Conservation (phyloP, 2,888 invertebrate species). For the Panorpa germanica region DNA sequence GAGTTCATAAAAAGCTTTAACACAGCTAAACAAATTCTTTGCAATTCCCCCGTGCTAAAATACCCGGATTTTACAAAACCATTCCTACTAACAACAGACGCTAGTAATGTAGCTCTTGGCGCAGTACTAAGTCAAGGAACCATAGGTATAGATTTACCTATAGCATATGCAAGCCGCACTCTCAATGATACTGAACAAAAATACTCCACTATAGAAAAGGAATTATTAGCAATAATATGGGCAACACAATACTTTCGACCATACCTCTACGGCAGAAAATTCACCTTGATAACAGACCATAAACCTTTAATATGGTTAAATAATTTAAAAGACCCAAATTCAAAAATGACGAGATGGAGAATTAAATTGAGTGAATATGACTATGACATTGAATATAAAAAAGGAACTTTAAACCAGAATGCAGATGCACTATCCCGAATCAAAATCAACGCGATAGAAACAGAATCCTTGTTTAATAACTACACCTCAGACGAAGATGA, state of each 20-base stretch:
- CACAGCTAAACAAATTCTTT: too few relatives aligned
- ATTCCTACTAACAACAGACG: slow-evolving; percentile 16
- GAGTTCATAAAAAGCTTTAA: too few relatives aligned
- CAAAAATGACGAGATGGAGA: slow-evolving; percentile 18
- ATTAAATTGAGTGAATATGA: slow-evolving; percentile 16
- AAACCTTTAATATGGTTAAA: slow-evolving; percentile 18
- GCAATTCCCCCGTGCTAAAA: slow-evolving; percentile 17
- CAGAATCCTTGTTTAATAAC: too few relatives aligned
- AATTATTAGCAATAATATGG: slow-evolving; percentile 16
- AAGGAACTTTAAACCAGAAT: too few relatives aligned
- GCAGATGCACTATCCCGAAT: too few relatives aligned
- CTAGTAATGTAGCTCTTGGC: slow-evolving; percentile 13
- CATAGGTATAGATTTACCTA: slow-evolving; percentile 13
- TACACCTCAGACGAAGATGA: too few relatives aligned
- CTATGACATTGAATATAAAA: slow-evolving; percentile 11
- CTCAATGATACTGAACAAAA: slow-evolving; percentile 11
- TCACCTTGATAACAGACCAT: slow-evolving; percentile 20
- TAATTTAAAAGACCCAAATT: slow-evolving; percentile 18
- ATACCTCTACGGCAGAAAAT: slow-evolving; percentile 17
- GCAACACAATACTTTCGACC: slow-evolving; percentile 17
- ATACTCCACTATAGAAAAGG: slow-evolving; percentile 16
- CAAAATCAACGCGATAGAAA: too few relatives aligned
- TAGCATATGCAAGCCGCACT: slow-evolving; percentile 15
- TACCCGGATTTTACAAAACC: slow-evolving; percentile 17
- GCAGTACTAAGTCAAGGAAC: slow-evolving; percentile 14